These are phyloP conservation scores for Fissipunctia ypsillon DNA, from an alignment of 2,888 invertebrate species.

Conservation along the genomic window DNA sequence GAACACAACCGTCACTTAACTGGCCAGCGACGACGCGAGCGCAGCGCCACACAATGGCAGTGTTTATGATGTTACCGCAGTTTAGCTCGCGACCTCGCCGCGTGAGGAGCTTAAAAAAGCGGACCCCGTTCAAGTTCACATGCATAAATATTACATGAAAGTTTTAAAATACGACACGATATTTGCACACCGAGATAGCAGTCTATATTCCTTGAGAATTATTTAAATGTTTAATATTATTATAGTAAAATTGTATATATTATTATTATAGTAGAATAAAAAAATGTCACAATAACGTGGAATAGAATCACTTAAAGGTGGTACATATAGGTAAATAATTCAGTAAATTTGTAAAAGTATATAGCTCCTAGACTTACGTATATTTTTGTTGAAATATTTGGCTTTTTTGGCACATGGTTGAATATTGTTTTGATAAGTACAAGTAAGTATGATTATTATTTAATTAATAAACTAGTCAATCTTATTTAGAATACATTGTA, in stretches of 20 bases:
- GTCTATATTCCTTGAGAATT: slow-evolving; percentile 22
- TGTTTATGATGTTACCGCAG: background rate
- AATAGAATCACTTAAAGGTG: slow-evolving; percentile 4
- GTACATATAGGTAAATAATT: background rate
- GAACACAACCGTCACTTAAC: background rate
- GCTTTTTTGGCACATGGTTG: background rate
- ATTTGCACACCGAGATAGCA: slow-evolving; percentile 21
- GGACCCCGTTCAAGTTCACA: too few relatives aligned
- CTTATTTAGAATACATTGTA: background rate
- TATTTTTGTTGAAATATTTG: slow-evolving; percentile 1
- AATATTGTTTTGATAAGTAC: background rate
- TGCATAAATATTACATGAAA: background rate
- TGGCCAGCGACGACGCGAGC: background rate
- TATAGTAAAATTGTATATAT: slow-evolving; percentile 14
- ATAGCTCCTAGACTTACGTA: background rate
- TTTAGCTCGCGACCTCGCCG: background rate
- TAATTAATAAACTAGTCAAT: background rate
- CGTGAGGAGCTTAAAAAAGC: background rate
- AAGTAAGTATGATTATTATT: background rate
- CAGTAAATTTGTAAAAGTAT: slow-evolving; percentile 23
- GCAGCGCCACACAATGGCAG: background rate
- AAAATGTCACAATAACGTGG: slow-evolving; percentile 25
- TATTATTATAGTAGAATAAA: slow-evolving; percentile 4
- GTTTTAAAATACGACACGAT: slow-evolving; percentile 3
- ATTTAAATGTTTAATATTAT: background rate